These are phyloP conservation scores for Clostera curtula DNA, from an alignment of 2,888 invertebrate species.

Conservation along the genomic window DNA sequence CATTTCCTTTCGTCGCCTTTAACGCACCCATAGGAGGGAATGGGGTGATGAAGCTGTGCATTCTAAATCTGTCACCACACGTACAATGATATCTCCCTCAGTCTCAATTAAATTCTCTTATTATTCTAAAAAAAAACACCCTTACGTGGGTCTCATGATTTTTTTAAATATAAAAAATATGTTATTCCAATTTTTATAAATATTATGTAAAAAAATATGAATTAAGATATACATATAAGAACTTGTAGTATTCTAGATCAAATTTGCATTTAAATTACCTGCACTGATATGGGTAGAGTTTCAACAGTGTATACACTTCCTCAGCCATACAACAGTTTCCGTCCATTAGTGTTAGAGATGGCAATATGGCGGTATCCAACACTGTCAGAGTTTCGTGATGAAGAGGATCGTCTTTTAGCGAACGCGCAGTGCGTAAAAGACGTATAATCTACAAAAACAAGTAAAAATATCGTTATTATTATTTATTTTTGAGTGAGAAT, in stretches of 20 bases:
- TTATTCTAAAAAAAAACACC: constrained; percentile 9
- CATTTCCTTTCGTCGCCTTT: too few species aligned
- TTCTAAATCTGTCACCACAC: too few species aligned
- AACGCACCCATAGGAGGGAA: too few species aligned
- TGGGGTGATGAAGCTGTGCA: too few species aligned
- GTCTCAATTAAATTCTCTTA: too few species aligned
- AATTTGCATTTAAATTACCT: too few species aligned
- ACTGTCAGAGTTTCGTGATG: constrained; percentile 90
- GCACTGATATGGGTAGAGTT: constrained; percentile 89
- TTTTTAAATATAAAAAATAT: constrained; percentile 1
- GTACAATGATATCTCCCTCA: too few species aligned
- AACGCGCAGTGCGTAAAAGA: constrained; percentile 52
- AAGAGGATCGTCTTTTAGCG: constrained; percentile 69
- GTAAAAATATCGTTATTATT: neutral
- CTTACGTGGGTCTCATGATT: neutral
- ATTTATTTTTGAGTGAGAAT: too few species aligned
- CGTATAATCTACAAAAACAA: constrained; percentile 52
- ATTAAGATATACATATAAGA: too few species aligned
- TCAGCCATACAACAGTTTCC: constrained; percentile 97
- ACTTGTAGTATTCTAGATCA: too few species aligned
- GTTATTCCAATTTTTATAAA: too few species aligned
- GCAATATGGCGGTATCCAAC: constrained; percentile 91
- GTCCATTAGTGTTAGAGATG: constrained; percentile 92
- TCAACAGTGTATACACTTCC: constrained; percentile 94
- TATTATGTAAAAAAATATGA: too few species aligned